These are phyloP conservation scores for Alosa alosa DNA, from an alignment of 2,113 vertebrate genomes.

Conservation along the genomic window DNA sequence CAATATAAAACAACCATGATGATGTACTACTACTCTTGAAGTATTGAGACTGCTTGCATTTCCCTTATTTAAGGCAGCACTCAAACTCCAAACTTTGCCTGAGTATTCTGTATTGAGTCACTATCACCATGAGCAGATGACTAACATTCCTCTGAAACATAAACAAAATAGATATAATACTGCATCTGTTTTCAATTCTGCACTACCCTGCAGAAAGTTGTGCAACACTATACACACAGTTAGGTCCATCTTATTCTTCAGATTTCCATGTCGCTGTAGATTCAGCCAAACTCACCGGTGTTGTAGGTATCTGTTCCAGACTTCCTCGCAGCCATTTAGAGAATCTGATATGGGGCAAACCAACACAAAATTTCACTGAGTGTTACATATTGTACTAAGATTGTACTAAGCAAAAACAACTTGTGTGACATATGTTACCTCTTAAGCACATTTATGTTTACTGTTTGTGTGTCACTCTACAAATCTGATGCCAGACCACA, in stretches of 20 bases:
- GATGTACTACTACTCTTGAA: not conserved
- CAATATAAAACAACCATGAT: not conserved
- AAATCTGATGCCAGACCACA: not conserved
- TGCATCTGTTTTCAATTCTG: not conserved
- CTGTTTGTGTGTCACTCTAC: not conserved
- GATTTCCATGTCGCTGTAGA: not conserved
- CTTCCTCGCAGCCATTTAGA: conserved; percentile 98
- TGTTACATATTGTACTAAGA: not conserved
- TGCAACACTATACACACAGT: not conserved
- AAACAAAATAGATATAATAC: conserved; percentile 7
- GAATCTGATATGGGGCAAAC: conserved; percentile 64
- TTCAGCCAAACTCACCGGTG: conserved; percentile 77
- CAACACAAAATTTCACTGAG: not conserved
- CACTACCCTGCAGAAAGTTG: not conserved
- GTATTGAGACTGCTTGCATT: not conserved
- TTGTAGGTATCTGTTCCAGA: conserved; percentile 87
- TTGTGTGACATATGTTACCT: not conserved
- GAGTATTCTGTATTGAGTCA: not conserved
- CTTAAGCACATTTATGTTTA: not conserved
- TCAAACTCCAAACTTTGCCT: not conserved
- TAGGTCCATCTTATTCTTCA: not conserved
- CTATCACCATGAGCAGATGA: not conserved
- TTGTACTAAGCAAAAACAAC: not conserved
- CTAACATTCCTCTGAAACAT: not conserved
- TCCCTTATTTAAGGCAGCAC: not conserved